Conservation (phyloP, 92 coral and sea anemone species). For the Micromussa lordhowensis region DNA sequence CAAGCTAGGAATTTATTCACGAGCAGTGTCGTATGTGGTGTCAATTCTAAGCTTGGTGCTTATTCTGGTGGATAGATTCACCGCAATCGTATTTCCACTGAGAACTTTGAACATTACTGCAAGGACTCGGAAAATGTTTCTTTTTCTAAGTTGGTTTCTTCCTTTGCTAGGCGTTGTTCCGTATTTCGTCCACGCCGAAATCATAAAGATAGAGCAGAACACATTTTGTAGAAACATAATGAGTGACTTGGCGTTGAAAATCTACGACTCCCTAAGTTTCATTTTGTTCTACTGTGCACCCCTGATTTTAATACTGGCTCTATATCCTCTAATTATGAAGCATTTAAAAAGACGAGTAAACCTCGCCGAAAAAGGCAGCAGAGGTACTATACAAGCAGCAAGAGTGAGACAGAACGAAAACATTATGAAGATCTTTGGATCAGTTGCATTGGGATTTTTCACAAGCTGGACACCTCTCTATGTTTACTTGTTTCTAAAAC, state of each 20-base stretch:
- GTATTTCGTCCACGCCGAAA: not conserved
- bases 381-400: not conserved
- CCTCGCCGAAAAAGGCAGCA: not conserved
- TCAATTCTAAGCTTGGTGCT: constrained; percentile 18
- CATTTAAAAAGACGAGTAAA: not conserved
- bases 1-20: constrained; percentile 17
- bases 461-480: constrained; percentile 37
- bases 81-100: constrained; percentile 14
- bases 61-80: constrained; percentile 8
- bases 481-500: constrained; percentile 10
- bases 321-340: not conserved
- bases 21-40: constrained; percentile 20
- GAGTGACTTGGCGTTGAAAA: not conserved
- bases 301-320: not conserved
- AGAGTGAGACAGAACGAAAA: constrained; percentile 21
- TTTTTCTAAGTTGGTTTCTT: not conserved
- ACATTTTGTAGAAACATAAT: constrained; percentile 18
- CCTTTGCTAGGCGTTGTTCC: not conserved
- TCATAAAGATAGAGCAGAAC: not conserved
- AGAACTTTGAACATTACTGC: not conserved
- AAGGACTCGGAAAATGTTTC: not conserved
- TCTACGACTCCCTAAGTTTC: not conserved
- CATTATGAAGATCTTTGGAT: constrained; percentile 17
- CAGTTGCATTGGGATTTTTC: constrained; percentile 6
- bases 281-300: not conserved